Base-by-base conservation (phyloP, 2,113 vertebrate genomes). In the Neomonachus schauinslandi region DNA sequence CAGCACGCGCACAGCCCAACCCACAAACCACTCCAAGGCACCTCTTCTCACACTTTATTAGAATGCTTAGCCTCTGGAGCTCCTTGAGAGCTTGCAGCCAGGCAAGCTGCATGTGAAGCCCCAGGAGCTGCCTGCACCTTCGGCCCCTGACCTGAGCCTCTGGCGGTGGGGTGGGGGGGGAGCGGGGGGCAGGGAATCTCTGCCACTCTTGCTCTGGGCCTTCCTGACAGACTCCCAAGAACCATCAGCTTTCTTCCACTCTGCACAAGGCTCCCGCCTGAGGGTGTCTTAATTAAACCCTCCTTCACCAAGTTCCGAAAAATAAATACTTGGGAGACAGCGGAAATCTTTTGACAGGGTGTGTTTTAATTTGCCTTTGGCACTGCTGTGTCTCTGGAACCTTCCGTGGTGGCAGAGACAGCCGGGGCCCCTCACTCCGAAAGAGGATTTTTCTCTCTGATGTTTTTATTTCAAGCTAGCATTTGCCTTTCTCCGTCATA, bases 121-220 rank as follows among this genome's bases (percentile, higher is more conserved):
- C 46, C 49, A 13, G 28, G 24, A 5, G 19, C 12, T 36, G 77
- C 57, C 65, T 18, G 16, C 12, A n/a, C 16, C 59, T 39, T 22
- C n/a, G 16, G 57, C 26, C 16, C 42, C 53, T 21, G 15, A 18
- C 36, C 71, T 2, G 15, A 14, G 26, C 16, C 36, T 46, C 46
- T 46, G 46, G 46, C 7, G 46, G 46, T 46, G 46, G 46, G 1
- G 42, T 6, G 46, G 46, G 31, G 88, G 15, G 53, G 31, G 15
- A 36, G 19, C 33, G 42, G 39, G 39, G 39, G 39, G 39, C 39
- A 4, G 39, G 39, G 39, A 42, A 63, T 12, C 22, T 76, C 18
- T 6, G 28, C 33, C 11, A 5, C 49, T 26, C 0, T 0, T 0
- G 0, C 51, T 31, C 21, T 0, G 21, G 18, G 57, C 53, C 13